These are phyloP conservation scores for Drosophila yooni DNA, from an alignment of 2,888 invertebrate species.

Conservation along the genomic window DNA sequence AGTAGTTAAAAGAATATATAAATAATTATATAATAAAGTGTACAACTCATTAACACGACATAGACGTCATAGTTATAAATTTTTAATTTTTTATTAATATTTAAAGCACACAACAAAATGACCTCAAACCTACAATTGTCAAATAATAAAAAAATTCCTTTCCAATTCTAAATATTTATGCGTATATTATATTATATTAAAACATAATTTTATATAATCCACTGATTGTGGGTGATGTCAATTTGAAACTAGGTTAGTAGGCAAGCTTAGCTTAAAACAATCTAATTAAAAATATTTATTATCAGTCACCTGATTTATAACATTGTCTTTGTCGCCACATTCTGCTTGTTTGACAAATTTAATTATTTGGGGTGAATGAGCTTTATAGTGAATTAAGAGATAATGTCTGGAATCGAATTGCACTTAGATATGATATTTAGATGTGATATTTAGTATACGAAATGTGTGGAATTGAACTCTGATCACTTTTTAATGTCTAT, in stretches of 20 bases:
- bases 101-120: not conserved
- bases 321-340: not conserved
- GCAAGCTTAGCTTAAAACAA: not conserved
- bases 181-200: not conserved
- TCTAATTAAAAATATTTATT: not conserved
- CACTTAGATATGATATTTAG: not conserved
- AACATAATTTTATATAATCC: not conserved
- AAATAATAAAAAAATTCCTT: not conserved
- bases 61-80: not conserved
- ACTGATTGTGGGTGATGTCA: not conserved
- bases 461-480: not conserved
- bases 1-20: not conserved
- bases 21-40: not conserved
- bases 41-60: not conserved
- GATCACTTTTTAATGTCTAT: not conserved
- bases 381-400: not conserved
- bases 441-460: slow-evolving; percentile 1
- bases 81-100: not conserved
- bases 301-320: not conserved
- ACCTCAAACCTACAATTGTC: not conserved
- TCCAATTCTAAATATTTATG: not conserved
- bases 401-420: not conserved
- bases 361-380: slow-evolving; percentile 2
- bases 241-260: not conserved
- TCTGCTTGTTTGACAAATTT: not conserved